Conservation (phyloP, 30 jellyfish, hydroid and myxozoan species). For the Hydractinia symbiolongicarpus region DNA sequence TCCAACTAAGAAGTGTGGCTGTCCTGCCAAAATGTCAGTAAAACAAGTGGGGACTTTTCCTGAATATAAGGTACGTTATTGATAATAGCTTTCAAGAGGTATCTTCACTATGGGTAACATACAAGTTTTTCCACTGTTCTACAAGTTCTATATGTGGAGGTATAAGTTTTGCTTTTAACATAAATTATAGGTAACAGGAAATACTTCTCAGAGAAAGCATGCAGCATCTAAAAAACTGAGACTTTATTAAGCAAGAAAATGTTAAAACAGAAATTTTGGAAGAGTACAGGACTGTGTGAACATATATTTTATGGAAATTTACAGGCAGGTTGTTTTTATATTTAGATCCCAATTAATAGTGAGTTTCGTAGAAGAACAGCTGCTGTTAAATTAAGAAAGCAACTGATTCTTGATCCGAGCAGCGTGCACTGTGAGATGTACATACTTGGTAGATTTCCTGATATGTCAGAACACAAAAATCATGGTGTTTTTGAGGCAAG, state of each 20-base stretch:
- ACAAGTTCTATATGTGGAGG: too few relatives aligned
- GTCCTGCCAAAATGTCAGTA: constrained; percentile 12
- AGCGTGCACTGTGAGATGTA: neutral
- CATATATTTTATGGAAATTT: too few relatives aligned
- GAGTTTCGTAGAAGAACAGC: neutral
- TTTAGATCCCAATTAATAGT: neutral
- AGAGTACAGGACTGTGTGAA: too few relatives aligned
- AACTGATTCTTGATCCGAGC: neutral
- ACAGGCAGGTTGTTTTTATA: too few relatives aligned
- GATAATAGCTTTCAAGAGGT: neutral
- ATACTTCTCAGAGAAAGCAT: too few relatives aligned
- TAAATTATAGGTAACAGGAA: too few relatives aligned
- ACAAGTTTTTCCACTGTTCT: too few relatives aligned
- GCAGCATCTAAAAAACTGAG: too few relatives aligned
- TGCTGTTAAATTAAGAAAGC: neutral
- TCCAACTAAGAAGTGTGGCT: constrained; percentile 23
- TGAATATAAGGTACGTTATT: constrained; percentile 6
- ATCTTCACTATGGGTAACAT: too few relatives aligned
- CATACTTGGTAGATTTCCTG: constrained; percentile 8
- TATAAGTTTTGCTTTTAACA: too few relatives aligned
- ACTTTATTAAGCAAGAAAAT: too few relatives aligned
- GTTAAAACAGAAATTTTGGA: too few relatives aligned
- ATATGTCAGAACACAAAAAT: neutral
- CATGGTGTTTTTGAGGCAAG: neutral
- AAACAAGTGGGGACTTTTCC: neutral